Evolutionary conservation across 2,888 invertebrate genomes (phyloP).

Genomic region (Pyrochroa serraticornis): DNA sequence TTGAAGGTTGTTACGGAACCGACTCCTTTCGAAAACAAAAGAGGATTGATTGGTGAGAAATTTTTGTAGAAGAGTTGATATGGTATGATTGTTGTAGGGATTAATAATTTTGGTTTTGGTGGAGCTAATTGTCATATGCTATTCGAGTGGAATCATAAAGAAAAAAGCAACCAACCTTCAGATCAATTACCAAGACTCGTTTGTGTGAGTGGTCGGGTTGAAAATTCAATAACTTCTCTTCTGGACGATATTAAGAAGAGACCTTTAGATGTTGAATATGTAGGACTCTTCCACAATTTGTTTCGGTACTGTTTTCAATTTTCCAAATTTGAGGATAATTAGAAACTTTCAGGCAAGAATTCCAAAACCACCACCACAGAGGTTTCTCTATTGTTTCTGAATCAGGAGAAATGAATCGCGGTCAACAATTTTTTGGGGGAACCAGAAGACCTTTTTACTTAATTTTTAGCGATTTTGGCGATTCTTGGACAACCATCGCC

Average conservation of each 20-base stretch:
- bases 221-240: constrained; percentile 68
- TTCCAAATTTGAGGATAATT: not conserved
- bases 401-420: not conserved
- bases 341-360: constrained; percentile 10
- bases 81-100: constrained; percentile 57
- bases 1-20: constrained; percentile 60
- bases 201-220: constrained; percentile 38
- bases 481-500: constrained; percentile 86
- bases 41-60: constrained; percentile 42
- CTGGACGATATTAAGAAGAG: constrained; percentile 66
- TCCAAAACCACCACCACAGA: constrained; percentile 10
- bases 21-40: constrained; percentile 60
- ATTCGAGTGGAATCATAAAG: constrained; percentile 54
- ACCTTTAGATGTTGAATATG: constrained; percentile 26
- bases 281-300: constrained; percentile 32
- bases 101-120: constrained; percentile 79
- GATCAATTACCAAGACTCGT: constrained; percentile 60
- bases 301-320: constrained; percentile 19
- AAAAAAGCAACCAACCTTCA: too few relatives aligned
- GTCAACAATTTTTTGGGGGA: not conserved
- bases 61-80: too few relatives aligned
- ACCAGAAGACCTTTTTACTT: not conserved
- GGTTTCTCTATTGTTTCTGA: constrained; percentile 11
- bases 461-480: constrained; percentile 77
- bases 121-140: constrained; percentile 63